Percentiles rank a stretch among this genome's conserved stretches.
phyloP scores from a whole-genome alignment of 2,797 vertebrate genomes.

The Psittacula echo region DNA sequence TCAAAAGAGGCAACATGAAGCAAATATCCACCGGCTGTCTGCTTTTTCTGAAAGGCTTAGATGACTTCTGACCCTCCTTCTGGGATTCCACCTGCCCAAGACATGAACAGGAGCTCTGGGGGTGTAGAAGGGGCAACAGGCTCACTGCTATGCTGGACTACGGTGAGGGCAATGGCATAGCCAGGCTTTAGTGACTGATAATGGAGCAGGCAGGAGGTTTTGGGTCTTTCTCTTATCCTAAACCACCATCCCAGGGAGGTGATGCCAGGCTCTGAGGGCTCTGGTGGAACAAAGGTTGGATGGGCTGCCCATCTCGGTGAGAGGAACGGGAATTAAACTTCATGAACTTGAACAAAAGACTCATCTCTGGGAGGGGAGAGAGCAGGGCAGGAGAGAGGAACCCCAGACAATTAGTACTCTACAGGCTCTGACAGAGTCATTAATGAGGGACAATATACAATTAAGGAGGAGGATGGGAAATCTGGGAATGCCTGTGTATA shows the following conservation, averaged over 20 bases:
- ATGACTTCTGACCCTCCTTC: neutral
- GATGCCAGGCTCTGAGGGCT: constrained; percentile 23
- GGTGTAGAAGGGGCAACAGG: accelerated
- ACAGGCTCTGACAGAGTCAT: constrained; percentile 57
- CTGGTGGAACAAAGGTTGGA: constrained; percentile 35
- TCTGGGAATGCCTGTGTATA: constrained; percentile 46
- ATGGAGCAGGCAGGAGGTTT: neutral
- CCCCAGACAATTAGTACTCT: constrained; percentile 59
- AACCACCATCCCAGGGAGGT: constrained; percentile 4
- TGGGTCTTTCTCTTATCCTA: neutral
- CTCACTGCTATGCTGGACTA: neutral
- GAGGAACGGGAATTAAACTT: constrained; percentile 66
- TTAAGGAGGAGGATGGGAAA: constrained; percentile 60
- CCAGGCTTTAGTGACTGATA: neutral
- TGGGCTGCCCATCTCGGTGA: neutral
- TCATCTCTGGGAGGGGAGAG: constrained; percentile 44
- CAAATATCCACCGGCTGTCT: neutral
- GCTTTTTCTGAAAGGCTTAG: neutral
- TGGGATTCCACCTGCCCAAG: neutral
- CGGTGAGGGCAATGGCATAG: accelerated
- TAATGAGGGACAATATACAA: constrained; percentile 64
- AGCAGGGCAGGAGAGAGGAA: constrained; percentile 40
- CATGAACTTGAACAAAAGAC: constrained; percentile 69
- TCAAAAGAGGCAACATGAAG: neutral
- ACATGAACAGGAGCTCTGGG: accelerated